Conservation (phyloP, 1,140 invertebrate species). For the Drosophila pseudoananassae region DNA sequence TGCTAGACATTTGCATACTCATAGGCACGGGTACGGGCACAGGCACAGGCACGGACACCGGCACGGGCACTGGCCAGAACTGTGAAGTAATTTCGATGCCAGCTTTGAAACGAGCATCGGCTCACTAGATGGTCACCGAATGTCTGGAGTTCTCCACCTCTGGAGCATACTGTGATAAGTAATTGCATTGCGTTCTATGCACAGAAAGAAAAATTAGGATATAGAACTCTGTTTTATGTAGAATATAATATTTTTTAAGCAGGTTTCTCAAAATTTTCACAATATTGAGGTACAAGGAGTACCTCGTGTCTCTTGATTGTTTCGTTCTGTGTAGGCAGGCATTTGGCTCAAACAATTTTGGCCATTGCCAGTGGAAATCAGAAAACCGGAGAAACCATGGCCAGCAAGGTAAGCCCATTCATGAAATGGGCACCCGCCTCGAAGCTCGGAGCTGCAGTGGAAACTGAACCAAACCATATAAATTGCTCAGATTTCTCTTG, state of each 20-base stretch:
- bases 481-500: conserved; percentile 68
- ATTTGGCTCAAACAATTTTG: conserved; percentile 54
- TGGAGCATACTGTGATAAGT: conserved; percentile 78
- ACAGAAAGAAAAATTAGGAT: background rate
- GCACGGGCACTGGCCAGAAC: conserved; percentile 20
- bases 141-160: conserved; percentile 16
- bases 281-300: no score
- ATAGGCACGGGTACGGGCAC: conserved; percentile 19
- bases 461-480: conserved; percentile 46
- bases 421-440: conserved; percentile 61
- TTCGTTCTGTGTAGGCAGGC: conserved; percentile 1
- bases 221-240: background rate
- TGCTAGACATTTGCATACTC: conserved; percentile 70
- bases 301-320: no score
- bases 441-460: conserved; percentile 30
- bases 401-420: conserved; percentile 55
- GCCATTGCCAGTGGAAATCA: conserved; percentile 33
- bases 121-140: conserved; percentile 34
- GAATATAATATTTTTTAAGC: no score
- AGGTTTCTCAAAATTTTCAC: no score
- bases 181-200: conserved; percentile 68
- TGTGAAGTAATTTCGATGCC: conserved; percentile 73
- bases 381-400: conserved; percentile 13
- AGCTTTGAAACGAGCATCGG: conserved; percentile 23
- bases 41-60: background rate